Conservation (phyloP, 2,888 invertebrate species). For the Tachina grossa region DNA sequence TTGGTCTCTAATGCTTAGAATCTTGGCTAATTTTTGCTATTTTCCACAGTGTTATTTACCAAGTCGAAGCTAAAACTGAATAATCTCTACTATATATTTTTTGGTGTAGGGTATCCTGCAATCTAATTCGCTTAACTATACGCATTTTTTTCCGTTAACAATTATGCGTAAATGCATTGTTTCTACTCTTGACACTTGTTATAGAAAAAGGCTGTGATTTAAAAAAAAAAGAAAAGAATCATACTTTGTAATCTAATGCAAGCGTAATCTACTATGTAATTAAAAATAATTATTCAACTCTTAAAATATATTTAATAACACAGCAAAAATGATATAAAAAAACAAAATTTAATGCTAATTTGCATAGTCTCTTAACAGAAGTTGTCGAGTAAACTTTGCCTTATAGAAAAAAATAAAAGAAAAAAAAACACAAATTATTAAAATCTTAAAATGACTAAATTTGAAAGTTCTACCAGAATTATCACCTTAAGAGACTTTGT, state of each 20-base stretch:
- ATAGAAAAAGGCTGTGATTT: background rate
- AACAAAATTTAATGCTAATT: background rate
- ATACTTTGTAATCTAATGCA: slow-evolving; percentile 30
- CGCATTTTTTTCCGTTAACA: background rate
- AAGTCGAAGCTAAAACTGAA: no score
- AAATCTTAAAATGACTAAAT: background rate
- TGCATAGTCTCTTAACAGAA: background rate
- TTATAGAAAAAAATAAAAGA: background rate
- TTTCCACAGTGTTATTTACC: no score
- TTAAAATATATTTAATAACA: slow-evolving; percentile 5
- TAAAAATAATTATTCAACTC: slow-evolving; percentile 24
- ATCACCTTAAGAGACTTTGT: slow-evolving; percentile 43
- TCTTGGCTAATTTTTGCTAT: no score
- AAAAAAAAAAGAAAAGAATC: background rate
- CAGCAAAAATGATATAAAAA: background rate
- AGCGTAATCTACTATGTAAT: slow-evolving; percentile 13
- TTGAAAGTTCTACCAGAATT: background rate
- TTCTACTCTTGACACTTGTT: background rate
- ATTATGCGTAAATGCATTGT: background rate
- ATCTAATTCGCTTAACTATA: background rate
- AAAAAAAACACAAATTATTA: no score
- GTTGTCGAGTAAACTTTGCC: background rate
- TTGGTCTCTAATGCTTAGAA: no score
- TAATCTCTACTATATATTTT: background rate
- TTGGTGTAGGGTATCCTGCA: background rate